Percentiles rank a stretch among this genome's conserved stretches.
These are phyloP conservation scores for Leucopsar rothschildi DNA, from an alignment of 2,113 vertebrate species.

Conservation along the genomic window DNA sequence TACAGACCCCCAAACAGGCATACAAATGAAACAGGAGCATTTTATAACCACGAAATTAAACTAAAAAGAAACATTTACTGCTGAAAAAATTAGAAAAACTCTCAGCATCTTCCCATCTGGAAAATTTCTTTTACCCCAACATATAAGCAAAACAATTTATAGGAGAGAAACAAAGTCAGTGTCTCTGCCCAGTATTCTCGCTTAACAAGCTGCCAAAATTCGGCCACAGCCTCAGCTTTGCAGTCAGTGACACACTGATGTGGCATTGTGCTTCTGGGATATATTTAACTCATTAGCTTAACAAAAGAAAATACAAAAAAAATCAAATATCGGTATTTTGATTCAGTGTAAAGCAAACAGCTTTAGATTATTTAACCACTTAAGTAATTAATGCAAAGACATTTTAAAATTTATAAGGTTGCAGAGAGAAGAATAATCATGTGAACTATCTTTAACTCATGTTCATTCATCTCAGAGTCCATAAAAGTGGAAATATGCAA, in stretches of 20 bases:
- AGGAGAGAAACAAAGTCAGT: background rate
- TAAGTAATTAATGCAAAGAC: slow-evolving; percentile 18
- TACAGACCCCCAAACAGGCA: background rate
- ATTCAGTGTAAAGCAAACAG: slow-evolving; percentile 6
- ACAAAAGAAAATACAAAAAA: background rate
- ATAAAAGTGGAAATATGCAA: background rate
- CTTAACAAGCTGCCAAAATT: background rate
- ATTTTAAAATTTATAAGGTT: slow-evolving; percentile 7
- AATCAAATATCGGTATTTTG: background rate
- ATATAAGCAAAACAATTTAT: background rate
- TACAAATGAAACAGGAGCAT: background rate
- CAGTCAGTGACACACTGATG: background rate
- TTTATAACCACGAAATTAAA: background rate
- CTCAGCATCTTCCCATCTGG: background rate
- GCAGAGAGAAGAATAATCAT: background rate
- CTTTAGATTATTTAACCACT: background rate
- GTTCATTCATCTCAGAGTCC: background rate
- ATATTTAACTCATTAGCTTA: slow-evolving; percentile 33
- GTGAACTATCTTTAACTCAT: background rate
- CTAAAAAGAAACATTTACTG: background rate
- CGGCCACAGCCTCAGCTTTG: background rate
- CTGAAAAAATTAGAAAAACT: background rate
- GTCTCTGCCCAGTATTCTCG: background rate
- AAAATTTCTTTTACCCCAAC: background rate
- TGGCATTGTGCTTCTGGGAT: background rate